Evolutionary conservation across 53 echinoderm and acorn worm species (phyloP).

Genomic region (Paracentrotus lividus): DNA sequence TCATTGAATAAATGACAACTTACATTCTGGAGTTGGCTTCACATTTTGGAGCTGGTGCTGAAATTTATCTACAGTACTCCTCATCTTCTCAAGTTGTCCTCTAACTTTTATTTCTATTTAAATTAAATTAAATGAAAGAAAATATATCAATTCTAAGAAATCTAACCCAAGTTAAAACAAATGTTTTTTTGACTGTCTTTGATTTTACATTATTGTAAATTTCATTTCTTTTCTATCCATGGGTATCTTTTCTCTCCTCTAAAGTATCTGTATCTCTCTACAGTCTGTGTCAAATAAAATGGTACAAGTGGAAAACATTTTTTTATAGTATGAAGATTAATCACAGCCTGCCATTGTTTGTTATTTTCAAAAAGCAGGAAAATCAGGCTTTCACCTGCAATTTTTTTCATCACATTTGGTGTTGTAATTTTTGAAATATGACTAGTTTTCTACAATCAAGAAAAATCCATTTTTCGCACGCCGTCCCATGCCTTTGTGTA

Average conservation of each 20-base stretch:
- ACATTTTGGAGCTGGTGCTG: constrained; percentile 91
- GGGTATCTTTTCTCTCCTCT: background rate
- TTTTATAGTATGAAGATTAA: too few species aligned
- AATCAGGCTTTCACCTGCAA: too few species aligned
- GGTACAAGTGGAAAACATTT: too few species aligned
- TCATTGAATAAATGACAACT: constrained; percentile 58
- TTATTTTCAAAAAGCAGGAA: too few species aligned
- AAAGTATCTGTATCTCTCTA: background rate
- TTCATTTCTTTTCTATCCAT: background rate
- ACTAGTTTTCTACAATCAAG: too few species aligned
- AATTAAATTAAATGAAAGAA: background rate
- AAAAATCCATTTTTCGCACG: too few species aligned
- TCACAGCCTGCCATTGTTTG: too few species aligned
- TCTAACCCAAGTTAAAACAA: background rate
- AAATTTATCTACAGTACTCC: constrained; percentile 83
- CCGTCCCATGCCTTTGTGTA: too few species aligned
- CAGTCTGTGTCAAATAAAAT: too few species aligned
- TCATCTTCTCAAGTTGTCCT: constrained; percentile 83
- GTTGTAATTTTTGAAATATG: too few species aligned
- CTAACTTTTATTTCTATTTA: constrained; percentile 75
- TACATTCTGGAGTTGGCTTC: constrained; percentile 97
- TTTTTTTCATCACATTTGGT: too few species aligned
- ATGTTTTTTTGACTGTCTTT: background rate
- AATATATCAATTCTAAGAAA: background rate
- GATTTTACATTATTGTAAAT: background rate